Percentiles rank a stretch among this genome's conserved stretches.
These are phyloP conservation scores for Poecilobothrus nobilitatus DNA, from an alignment of 2,888 invertebrate genomes.

Conservation along the genomic window DNA sequence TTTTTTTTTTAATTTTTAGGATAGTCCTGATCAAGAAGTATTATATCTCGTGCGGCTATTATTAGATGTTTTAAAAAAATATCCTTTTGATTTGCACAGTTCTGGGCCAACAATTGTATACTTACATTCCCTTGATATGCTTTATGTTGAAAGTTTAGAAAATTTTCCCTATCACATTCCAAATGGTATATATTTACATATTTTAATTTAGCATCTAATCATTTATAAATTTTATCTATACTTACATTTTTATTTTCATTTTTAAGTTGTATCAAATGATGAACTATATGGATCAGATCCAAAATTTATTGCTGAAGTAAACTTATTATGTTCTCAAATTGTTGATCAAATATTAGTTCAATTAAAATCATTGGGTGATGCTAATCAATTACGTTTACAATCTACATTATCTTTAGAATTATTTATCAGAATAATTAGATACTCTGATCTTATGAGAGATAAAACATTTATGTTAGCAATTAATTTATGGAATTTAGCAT, in stretches of 20 bases:
- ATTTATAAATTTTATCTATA: too few relatives aligned
- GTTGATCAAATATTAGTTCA: slow-evolving; percentile 66
- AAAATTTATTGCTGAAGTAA: slow-evolving; percentile 73
- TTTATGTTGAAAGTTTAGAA: slow-evolving; percentile 73
- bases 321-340: slow-evolving; percentile 65
- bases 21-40: slow-evolving; percentile 81
- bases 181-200: slow-evolving; percentile 46
- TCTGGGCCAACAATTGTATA: slow-evolving; percentile 61
- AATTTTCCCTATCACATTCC: slow-evolving; percentile 78
- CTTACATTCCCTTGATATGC: slow-evolving; percentile 65
- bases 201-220: neutral
- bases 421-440: slow-evolving; percentile 57
- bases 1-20: slow-evolving; percentile 46
- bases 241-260: neutral
- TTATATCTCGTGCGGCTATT: slow-evolving; percentile 72
- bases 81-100: slow-evolving; percentile 60
- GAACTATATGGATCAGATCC: slow-evolving; percentile 81
- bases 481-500: slow-evolving; percentile 74
- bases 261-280: slow-evolving; percentile 81
- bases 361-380: slow-evolving; percentile 60
- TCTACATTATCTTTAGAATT: slow-evolving; percentile 65
- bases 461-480: slow-evolving; percentile 59
- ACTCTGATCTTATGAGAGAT: slow-evolving; percentile 55
- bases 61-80: slow-evolving; percentile 69
- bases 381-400: slow-evolving; percentile 58